phyloP scores from a whole-genome alignment of 1,140 invertebrate genomes.

The Temnothorax nylanderi region DNA sequence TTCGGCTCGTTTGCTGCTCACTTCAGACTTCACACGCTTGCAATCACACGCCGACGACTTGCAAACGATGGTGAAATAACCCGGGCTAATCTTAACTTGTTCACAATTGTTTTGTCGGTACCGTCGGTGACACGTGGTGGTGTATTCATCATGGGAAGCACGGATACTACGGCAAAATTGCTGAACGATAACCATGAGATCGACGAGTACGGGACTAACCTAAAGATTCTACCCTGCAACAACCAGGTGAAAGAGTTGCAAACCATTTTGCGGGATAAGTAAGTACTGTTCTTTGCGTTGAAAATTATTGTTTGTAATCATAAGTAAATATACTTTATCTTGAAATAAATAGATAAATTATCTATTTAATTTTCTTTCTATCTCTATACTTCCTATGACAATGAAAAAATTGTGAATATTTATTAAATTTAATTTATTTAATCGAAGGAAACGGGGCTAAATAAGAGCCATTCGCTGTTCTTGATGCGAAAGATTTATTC shows the following conservation, averaged over 20 bases:
- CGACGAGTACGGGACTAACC: conserved; percentile 91
- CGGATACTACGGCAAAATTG: conserved; percentile 76
- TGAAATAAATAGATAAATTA: not conserved
- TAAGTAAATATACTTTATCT: not conserved
- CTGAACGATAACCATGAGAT: conserved; percentile 75
- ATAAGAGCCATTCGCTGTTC: too few relatives aligned
- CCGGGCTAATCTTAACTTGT: not conserved
- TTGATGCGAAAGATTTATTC: too few relatives aligned
- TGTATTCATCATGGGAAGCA: conserved; percentile 79
- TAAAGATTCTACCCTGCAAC: conserved; percentile 93
- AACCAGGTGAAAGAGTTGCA: conserved; percentile 97
- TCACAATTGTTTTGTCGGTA: not conserved
- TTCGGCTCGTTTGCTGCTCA: not conserved
- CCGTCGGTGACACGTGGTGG: conserved; percentile 14
- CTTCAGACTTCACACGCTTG: not conserved
- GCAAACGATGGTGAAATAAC: not conserved
- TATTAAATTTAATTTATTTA: not conserved
- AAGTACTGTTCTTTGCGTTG: conserved; percentile 78
- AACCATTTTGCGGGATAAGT: conserved; percentile 98
- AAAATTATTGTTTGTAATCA: not conserved
- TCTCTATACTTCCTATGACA: too few relatives aligned
- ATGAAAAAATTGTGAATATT: not conserved
- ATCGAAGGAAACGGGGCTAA: too few relatives aligned
- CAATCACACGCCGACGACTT: not conserved
- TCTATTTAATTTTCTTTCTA: not conserved